These are phyloP conservation scores for Nymphalis urticae DNA, from an alignment of 2,888 invertebrate species.

Conservation along the genomic window DNA sequence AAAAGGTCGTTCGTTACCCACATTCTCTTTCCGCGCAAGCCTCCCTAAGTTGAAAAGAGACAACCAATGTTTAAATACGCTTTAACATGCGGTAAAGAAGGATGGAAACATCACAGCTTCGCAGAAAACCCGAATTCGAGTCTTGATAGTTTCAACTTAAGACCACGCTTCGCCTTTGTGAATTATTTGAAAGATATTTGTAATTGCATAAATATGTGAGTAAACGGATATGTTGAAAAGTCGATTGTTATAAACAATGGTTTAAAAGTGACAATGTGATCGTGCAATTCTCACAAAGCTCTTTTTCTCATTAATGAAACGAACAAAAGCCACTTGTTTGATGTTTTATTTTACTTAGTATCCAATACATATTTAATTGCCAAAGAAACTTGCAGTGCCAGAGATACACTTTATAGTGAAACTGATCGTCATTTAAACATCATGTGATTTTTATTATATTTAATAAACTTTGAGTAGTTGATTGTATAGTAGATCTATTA, in stretches of 20 bases:
- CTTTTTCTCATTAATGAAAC: slow-evolving; percentile 40
- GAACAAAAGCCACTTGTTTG: slow-evolving; percentile 22
- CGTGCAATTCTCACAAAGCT: slow-evolving; percentile 35
- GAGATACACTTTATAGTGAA: background rate
- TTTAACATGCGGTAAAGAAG: slow-evolving; percentile 48
- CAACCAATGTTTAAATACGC: slow-evolving; percentile 48
- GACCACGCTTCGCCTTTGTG: slow-evolving; percentile 74
- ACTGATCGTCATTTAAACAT: background rate
- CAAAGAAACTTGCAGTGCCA: slow-evolving; percentile 8
- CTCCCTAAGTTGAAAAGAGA: slow-evolving; percentile 75
- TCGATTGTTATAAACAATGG: slow-evolving; percentile 41
- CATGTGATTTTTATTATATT: too few relatives aligned
- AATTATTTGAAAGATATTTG: slow-evolving; percentile 73
- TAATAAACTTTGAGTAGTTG: too few relatives aligned
- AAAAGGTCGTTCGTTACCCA: slow-evolving; percentile 81
- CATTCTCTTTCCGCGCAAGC: slow-evolving; percentile 82
- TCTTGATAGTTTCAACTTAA: slow-evolving; percentile 78
- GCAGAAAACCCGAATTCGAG: slow-evolving; percentile 77
- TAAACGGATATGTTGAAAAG: slow-evolving; percentile 57
- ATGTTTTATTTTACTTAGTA: slow-evolving; percentile 21
- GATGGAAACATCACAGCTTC: slow-evolving; percentile 64
- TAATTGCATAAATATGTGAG: slow-evolving; percentile 71
- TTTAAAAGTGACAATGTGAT: slow-evolving; percentile 42
- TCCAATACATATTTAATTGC: slow-evolving; percentile 20
- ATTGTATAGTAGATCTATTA: too few relatives aligned